Percentiles rank a stretch among this genome's conserved stretches.
These are phyloP conservation scores for Platyscapa corneri DNA, from an alignment of 1,140 invertebrate species.

Conservation along the genomic window DNA sequence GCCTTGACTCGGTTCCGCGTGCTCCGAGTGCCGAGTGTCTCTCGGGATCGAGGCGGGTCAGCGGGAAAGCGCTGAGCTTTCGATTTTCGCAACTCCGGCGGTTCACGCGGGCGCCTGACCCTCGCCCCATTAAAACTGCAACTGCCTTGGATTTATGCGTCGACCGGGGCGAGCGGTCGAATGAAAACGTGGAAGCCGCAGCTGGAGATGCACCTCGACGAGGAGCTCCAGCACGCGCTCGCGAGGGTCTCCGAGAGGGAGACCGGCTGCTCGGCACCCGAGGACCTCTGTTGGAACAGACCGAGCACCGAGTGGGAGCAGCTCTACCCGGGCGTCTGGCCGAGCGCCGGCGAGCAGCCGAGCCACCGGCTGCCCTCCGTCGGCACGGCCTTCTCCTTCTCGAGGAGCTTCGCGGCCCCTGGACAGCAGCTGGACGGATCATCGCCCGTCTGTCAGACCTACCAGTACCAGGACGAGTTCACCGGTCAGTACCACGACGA, in stretches of 20 bases:
- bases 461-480: not conserved
- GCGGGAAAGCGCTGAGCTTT: no score
- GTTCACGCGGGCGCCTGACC: no score
- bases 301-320: not conserved
- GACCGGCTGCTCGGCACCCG: not conserved
- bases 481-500: constrained; percentile 24
- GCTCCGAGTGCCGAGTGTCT: no score
- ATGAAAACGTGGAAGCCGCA: not conserved
- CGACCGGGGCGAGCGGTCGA: not conserved
- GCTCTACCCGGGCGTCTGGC: not conserved
- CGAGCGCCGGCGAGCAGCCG: not conserved
- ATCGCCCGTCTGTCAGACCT: not conserved
- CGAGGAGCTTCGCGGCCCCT: constrained; percentile 58
- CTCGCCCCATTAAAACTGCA: no score
- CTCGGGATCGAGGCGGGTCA: no score
- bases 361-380: constrained; percentile 64
- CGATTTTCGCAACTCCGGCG: no score
- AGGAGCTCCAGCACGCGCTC: constrained; percentile 26
- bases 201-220: constrained; percentile 42
- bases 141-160: no score
- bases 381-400: constrained; percentile 68
- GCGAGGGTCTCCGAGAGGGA: constrained; percentile 9
- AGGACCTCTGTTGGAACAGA: not conserved
- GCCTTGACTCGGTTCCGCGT: not conserved
- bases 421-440: not conserved